Evolutionary conservation across 2,113 vertebrate species (phyloP).

Genomic region (Raja brachyura): DNA sequence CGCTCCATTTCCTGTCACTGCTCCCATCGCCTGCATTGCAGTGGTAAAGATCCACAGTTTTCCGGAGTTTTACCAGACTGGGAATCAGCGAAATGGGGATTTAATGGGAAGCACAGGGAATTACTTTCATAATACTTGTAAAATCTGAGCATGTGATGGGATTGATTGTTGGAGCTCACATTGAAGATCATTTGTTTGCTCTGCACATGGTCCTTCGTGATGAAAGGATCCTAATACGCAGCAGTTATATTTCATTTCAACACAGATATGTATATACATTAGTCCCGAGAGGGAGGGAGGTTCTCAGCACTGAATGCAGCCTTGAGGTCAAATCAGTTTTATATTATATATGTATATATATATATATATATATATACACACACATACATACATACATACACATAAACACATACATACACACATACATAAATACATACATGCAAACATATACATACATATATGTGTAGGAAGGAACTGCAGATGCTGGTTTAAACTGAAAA

Average conservation of each 20-base stretch:
- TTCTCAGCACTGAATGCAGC: no score
- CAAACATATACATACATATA: no score
- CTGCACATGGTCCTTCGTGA: neutral
- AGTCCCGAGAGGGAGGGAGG: no score
- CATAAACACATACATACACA: no score
- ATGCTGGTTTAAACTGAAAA: no score
- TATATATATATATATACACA: no score
- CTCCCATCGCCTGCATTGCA: neutral
- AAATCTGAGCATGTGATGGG: neutral
- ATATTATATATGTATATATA: no score
- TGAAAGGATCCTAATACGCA: neutral
- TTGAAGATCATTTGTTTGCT: neutral
- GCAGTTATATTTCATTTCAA: neutral
- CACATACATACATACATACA: no score
- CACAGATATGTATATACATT: no score
- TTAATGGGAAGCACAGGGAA: neutral
- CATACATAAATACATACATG: no score
- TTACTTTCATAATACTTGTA: neutral
- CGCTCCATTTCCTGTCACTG: neutral
- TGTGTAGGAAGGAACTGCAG: no score
- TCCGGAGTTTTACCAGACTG: neutral
- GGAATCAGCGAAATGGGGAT: neutral
- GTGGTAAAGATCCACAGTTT: neutral
- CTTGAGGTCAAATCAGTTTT: no score
- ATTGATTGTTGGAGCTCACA: neutral